Percentiles rank a stretch among this genome's conserved stretches.
phyloP scores from a whole-genome alignment of 2,113 vertebrate species.

The Rhinolophus ferrumequinum region DNA sequence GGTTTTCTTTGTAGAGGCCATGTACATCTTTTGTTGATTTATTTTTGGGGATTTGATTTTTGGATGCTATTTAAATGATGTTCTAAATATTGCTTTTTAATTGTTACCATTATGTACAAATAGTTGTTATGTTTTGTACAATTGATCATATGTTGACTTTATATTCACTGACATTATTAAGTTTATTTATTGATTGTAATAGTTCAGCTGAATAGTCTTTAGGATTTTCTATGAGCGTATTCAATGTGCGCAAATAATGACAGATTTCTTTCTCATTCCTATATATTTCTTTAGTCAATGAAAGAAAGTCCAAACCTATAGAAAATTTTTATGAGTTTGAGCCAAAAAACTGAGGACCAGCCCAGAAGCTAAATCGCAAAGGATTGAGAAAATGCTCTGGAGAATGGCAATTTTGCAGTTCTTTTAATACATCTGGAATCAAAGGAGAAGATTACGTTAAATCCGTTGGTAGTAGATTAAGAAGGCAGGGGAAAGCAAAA shows the following conservation, averaged over 20 bases:
- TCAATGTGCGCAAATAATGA: background rate
- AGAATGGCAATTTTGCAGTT: background rate
- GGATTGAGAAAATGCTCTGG: background rate
- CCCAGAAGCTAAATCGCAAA: background rate
- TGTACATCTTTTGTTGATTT: background rate
- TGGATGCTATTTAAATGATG: background rate
- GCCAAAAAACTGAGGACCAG: background rate
- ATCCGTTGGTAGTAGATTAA: background rate
- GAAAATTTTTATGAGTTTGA: background rate
- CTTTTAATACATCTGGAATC: background rate
- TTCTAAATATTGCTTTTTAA: background rate
- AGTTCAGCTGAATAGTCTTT: background rate
- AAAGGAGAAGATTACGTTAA: background rate
- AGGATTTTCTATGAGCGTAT: background rate
- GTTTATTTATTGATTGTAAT: background rate
- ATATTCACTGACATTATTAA: background rate
- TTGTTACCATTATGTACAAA: conserved; percentile 16
- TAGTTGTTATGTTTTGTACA: background rate
- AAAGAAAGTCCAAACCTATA: background rate
- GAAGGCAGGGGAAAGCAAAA: background rate
- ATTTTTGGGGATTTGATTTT: background rate
- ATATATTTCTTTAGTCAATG: background rate
- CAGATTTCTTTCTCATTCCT: background rate
- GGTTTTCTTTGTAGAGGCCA: background rate
- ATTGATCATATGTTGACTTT: background rate